Conservation (phyloP, 2,888 invertebrate species). For the Hirudinaria manillensis region DNA sequence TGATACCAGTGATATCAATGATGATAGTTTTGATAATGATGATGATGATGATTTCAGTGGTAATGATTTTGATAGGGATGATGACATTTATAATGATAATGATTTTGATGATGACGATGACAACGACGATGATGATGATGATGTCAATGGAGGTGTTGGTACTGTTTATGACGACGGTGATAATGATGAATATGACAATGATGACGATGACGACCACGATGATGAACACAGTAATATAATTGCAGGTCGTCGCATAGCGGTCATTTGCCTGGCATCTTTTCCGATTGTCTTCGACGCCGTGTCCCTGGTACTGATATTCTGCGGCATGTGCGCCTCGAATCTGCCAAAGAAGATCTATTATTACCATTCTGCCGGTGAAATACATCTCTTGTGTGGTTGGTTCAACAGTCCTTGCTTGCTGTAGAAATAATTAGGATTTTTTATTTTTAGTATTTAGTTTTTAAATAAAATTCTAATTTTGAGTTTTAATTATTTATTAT, state of each 20-base stretch:
- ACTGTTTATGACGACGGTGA: constrained; percentile 26
- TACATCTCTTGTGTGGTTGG: constrained; percentile 53
- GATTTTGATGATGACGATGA: not conserved
- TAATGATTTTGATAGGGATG: not conserved
- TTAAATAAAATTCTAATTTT: not conserved
- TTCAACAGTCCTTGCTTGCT: not conserved
- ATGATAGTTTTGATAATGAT: not conserved
- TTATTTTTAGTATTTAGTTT: not conserved
- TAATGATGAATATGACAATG: constrained; percentile 25
- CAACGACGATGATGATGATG: not conserved
- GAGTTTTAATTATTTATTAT: not conserved
- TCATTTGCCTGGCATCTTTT: constrained; percentile 51
- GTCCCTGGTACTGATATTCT: constrained; percentile 50
- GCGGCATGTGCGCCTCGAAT: constrained; percentile 50
- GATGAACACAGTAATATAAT: not conserved
- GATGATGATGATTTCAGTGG: no score
- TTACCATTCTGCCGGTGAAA: constrained; percentile 54
- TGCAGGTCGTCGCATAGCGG: constrained; percentile 52
- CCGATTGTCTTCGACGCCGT: constrained; percentile 49
- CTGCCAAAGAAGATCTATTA: constrained; percentile 53
- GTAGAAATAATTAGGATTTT: not conserved
- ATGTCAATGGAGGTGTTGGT: not conserved
- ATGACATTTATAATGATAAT: not conserved
- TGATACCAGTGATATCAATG: not conserved
- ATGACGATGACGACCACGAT: constrained; percentile 25